Base-by-base conservation (phyloP, 2,797 vertebrate species). In the Oryzias dopingdopingensis region DNA sequence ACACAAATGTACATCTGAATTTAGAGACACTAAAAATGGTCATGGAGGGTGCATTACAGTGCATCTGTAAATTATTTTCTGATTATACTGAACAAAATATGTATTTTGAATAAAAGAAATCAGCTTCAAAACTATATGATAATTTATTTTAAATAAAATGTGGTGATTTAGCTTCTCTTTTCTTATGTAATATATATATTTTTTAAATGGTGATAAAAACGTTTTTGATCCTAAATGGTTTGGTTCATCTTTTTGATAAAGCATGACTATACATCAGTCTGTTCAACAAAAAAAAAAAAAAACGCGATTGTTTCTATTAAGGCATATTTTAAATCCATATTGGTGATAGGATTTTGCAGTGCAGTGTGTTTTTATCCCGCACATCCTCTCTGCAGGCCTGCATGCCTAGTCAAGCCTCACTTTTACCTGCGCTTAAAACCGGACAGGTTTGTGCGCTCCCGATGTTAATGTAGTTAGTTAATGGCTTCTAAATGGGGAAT, bases 401-500 rank as follows among this genome's bases (percentile, higher is more conserved):
- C 64, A 42, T 55, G 17, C 68, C 49, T 52, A 52, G 42, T 44
- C 15, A 62, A 62, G 52, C 55, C 59, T 52, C 70, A 55, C 72
- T 71, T 52, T 42, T 52, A 49, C 73, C 40, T 62, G 41, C 56
- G 70, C 45, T 64, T 48, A 69, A 42, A 67, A 40, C 56, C 49
- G 68, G 57, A 59, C 52, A 37, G 42, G 17, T 49, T 37, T 32
- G 41, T n/a, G 48, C 50, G 72, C 41, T 7, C 22, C 42, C 70
- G 60, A 50, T 59, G 70, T 74, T 65, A 81, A 50, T 77, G 75
- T 74, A 70, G 56, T 68, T 76, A 62, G 74, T 83, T 76, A 74
- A 85, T 80, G 84, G 71, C 81, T 81, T 82, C 80, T 83, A 88
- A 86, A 88, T 86, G 77, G 63, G 78, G 81, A 83, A 79, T 73